Evolutionary conservation across 1,140 invertebrate genomes (phyloP), one percentile per base, ranked within the genome.

Genomic region (Lerema accius): DNA sequence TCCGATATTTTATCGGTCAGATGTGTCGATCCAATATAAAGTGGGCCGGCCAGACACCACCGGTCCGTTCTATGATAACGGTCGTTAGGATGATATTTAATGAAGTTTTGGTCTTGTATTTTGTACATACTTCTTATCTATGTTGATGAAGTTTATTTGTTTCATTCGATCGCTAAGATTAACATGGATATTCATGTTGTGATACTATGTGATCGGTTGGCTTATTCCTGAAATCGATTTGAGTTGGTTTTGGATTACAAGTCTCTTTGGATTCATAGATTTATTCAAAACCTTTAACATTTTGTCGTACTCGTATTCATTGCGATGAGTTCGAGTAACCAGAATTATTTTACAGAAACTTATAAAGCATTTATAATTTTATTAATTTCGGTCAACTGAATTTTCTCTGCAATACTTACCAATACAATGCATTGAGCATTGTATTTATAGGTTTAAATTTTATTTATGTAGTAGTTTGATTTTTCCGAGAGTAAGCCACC

Each of bases 111-210:
- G 42, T 59, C 42, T 42, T 65, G 62, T 65, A 65, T 63, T 71
- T 67, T 66, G 72, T 75, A 63, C 63, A 67, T 65, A 75, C 56
- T 63, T 63, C 55, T 61, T 71, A 63, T 69, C 64, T 75, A 65
- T 59, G 51, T 67, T 62, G 55, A 65, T 40, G 51, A 67, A 60
- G 10, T 23, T 56, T 65, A n/a, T 5, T 23, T 23, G 23, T 59
- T 62, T 59, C 63, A 51, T 63, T 59, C 39, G 15, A 51, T 68
- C 55, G 50, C 43, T 61, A 61, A 55, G 51, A 48, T 37, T 65
- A 51, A 53, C 50, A 49, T 51, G 32, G 42, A n/a, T n/a, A n/a
- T 46, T 60, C 48, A 59, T 55, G 43, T 56, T 56, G 53, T 56
- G 40, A 56, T 56, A 56, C 43, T 56, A 40, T 58, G 42, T 35